Evolutionary conservation across 2,113 vertebrate genomes (phyloP).

Genomic region (Uria aalge): DNA sequence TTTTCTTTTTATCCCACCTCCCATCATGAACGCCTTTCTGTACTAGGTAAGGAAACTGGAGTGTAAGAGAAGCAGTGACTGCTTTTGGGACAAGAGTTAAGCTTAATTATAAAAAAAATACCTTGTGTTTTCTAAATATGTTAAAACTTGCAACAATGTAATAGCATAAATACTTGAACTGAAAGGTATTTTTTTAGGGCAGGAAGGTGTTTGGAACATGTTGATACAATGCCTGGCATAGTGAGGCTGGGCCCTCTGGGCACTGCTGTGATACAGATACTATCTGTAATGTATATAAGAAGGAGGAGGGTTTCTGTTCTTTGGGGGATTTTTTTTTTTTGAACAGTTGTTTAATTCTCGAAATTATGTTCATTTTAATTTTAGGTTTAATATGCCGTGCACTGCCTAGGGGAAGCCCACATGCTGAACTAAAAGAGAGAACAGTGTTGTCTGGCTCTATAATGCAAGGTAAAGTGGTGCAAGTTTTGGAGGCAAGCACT

Average conservation of each 20-base stretch:
- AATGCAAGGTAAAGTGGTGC: slow-evolving; percentile 87
- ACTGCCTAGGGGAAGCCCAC: slow-evolving; percentile 87
- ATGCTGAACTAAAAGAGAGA: slow-evolving; percentile 91
- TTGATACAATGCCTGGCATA: neutral
- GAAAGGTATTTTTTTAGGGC: neutral
- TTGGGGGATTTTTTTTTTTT: neutral
- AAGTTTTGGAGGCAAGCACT: neutral
- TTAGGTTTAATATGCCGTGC: slow-evolving; percentile 93
- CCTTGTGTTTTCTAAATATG: neutral
- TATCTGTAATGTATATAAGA: neutral
- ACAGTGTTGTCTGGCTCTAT: slow-evolving; percentile 91
- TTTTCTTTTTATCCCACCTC: neutral
- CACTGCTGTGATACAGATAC: neutral
- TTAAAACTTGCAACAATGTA: slow-evolving; percentile 23
- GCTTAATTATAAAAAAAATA: neutral
- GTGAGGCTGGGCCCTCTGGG: neutral
- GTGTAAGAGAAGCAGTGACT: neutral
- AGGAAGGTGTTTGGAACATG: slow-evolving; percentile 4
- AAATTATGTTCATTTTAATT: slow-evolving; percentile 7
- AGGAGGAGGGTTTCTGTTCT: neutral
- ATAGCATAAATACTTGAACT: neutral
- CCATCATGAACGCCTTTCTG: neutral
- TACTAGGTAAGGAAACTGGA: neutral
- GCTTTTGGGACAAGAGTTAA: neutral
- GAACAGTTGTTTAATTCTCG: slow-evolving; percentile 10